phyloP scores from a whole-genome alignment of 2,113 vertebrate genomes.

The Halcyon senegalensis region DNA sequence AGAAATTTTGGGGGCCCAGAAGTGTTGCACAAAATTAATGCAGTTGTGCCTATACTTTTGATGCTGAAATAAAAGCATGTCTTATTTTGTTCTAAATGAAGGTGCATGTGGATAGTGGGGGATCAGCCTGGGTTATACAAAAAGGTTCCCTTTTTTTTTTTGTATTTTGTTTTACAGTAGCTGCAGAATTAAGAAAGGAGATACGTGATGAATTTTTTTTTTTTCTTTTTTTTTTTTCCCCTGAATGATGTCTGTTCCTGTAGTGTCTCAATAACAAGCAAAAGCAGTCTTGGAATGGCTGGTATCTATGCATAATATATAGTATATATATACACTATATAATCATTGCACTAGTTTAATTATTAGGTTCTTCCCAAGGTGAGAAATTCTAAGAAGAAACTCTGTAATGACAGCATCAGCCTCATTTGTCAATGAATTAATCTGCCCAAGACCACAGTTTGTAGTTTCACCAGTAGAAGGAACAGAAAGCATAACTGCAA shows the following conservation, averaged over 20 bases:
- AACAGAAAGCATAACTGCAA: neutral
- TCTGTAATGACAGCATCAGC: neutral
- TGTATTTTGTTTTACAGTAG: neutral
- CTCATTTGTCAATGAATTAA: neutral
- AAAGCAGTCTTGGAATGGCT: neutral
- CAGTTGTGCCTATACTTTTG: neutral
- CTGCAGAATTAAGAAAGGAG: neutral
- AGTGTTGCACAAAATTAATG: neutral
- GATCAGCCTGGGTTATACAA: neutral
- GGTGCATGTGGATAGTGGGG: neutral
- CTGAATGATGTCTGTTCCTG: neutral
- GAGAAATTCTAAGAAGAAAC: neutral
- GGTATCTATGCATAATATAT: neutral
- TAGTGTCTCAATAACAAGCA: neutral
- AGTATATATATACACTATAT: too few relatives aligned
- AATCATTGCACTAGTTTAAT: neutral
- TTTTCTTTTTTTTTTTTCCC: neutral
- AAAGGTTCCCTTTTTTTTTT: neutral
- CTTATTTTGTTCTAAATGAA: neutral
- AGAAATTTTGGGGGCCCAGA: neutral
- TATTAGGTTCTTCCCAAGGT: neutral
- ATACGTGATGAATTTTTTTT: neutral
- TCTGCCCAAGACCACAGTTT: neutral
- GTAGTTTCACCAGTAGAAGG: neutral
- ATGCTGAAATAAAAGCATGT: neutral